A percentile compares a stretch with the other conserved stretches of the same genome.
These are phyloP conservation scores for Neodiprion pinetum DNA, from an alignment of 1,140 invertebrate genomes.

Conservation along the genomic window DNA sequence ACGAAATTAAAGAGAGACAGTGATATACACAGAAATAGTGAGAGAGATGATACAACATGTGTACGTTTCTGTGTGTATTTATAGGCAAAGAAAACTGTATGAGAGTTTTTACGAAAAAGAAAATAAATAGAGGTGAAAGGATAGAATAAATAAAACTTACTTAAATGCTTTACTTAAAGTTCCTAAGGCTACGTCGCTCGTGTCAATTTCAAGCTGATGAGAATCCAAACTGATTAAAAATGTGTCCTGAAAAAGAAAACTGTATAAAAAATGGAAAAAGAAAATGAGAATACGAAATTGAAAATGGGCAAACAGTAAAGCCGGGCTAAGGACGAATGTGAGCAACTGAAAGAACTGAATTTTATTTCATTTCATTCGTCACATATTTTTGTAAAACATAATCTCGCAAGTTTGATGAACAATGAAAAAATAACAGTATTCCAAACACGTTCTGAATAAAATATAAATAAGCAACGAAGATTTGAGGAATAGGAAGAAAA, in stretches of 20 bases:
- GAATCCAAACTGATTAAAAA: conserved; percentile 78
- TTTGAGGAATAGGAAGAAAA: too few species aligned
- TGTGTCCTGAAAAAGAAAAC: conserved; percentile 70
- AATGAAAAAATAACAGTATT: conserved; percentile 14
- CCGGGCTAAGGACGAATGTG: neutral
- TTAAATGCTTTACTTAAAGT: conserved; percentile 86
- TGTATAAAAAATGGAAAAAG: too few species aligned
- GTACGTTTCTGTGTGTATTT: neutral
- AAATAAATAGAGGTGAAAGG: neutral
- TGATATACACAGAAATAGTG: neutral
- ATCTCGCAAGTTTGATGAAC: too few species aligned
- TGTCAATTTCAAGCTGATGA: conserved; percentile 83
- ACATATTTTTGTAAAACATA: neutral
- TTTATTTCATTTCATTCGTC: neutral
- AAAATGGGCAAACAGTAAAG: conserved; percentile 15
- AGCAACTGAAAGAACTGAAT: too few species aligned
- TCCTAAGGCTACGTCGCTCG: conserved; percentile 81
- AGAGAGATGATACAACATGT: neutral
- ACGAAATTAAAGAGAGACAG: neutral
- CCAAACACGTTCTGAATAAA: neutral
- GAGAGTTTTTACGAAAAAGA: neutral
- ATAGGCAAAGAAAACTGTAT: neutral
- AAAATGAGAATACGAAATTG: neutral
- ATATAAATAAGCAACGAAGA: too few species aligned
- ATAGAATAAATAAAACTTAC: conserved; percentile 52